Percentiles rank a stretch among this genome's conserved stretches.
Evolutionary conservation across 1,140 invertebrate genomes (phyloP).

Genomic region (Meloidogyne floridensis): DNA sequence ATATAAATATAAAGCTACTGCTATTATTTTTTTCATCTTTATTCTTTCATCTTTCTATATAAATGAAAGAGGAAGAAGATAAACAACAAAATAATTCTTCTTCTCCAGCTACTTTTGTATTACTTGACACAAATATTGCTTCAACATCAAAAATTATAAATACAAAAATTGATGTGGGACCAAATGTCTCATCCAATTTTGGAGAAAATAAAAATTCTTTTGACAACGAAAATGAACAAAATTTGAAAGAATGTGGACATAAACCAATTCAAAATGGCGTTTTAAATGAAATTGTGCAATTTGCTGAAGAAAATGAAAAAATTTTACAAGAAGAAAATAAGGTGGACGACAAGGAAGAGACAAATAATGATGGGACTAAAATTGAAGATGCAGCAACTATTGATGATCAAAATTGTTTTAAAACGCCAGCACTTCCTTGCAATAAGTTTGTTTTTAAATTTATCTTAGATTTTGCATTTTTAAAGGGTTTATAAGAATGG

Average conservation of each 20-base stretch:
- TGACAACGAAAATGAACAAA: too few species aligned
- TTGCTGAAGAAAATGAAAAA: background rate
- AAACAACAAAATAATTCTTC: background rate
- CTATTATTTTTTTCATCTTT: too few species aligned
- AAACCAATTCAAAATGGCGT: background rate
- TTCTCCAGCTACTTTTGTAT: background rate
- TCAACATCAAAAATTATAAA: too few species aligned
- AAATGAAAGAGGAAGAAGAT: background rate
- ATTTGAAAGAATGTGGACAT: too few species aligned
- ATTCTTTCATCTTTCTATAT: background rate
- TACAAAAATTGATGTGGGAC: too few species aligned
- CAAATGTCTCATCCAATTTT: too few species aligned
- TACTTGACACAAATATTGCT: too few species aligned
- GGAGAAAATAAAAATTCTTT: too few species aligned
- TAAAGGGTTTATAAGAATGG: background rate
- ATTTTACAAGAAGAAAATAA: too few species aligned
- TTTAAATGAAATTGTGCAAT: background rate
- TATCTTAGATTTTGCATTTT: background rate
- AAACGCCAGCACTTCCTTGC: constrained; percentile 23
- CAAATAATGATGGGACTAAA: too few species aligned
- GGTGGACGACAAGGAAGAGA: too few species aligned
- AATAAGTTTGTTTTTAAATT: background rate
- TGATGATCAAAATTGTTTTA: constrained; percentile 18
- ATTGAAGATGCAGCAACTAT: background rate
- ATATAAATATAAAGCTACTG: background rate